phyloP scores from a whole-genome alignment of 2,888 invertebrate species.

The Metellina segmentata region DNA sequence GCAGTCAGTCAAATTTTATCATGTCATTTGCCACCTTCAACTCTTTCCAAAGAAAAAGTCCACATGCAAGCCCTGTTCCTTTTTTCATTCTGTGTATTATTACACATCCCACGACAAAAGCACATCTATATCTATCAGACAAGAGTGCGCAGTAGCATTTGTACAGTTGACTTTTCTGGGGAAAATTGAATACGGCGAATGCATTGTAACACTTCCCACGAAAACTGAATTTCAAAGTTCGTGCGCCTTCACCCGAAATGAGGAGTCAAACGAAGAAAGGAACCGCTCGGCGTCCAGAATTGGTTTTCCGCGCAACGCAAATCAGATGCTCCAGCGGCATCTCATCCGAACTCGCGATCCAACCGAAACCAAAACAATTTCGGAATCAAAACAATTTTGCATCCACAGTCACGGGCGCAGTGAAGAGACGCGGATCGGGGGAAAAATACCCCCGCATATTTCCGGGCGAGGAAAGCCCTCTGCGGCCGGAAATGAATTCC shows the following conservation, averaged over 20 bases:
- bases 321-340: background rate
- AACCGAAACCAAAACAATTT: background rate
- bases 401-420: background rate
- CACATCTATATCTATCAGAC: too few species aligned
- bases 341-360: background rate
- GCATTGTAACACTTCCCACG: background rate
- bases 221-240: background rate
- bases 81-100: too few species aligned
- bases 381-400: slow-evolving; percentile 41
- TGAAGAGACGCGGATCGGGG: background rate
- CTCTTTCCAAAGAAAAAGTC: too few species aligned
- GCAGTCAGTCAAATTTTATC: too few species aligned
- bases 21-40: too few species aligned
- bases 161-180: too few species aligned
- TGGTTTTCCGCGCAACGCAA: too few species aligned
- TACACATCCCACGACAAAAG: too few species aligned
- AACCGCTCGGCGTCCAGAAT: background rate
- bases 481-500: slow-evolving; percentile 64
- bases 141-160: too few species aligned
- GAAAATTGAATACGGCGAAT: background rate
- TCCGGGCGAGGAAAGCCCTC: slow-evolving; percentile 32
- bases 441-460: slow-evolving; percentile 16
- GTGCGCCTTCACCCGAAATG: background rate
- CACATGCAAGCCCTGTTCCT: too few species aligned
- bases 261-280: background rate